These are phyloP conservation scores for Pangasius krempfi DNA, from an alignment of 2,797 vertebrate genomes.

Conservation along the genomic window DNA sequence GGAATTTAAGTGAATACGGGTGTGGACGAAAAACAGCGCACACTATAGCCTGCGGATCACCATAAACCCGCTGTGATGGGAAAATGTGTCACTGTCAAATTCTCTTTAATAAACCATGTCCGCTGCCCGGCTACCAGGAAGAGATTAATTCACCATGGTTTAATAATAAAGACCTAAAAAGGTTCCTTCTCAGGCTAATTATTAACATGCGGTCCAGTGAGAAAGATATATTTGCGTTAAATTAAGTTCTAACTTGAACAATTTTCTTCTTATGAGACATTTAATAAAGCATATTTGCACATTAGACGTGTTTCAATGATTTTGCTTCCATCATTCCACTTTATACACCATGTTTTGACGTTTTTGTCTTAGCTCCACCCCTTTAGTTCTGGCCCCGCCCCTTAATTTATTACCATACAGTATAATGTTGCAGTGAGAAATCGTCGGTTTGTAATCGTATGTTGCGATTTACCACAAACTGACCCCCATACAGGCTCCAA, in stretches of 20 bases:
- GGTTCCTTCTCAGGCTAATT: neutral
- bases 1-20: neutral
- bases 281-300: neutral
- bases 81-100: conserved; percentile 57
- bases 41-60: conserved; percentile 38
- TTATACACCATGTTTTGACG: no score
- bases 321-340: neutral
- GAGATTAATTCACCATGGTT: neutral
- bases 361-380: neutral
- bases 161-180: neutral
- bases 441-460: neutral
- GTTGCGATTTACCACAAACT: neutral
- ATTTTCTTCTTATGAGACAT: neutral
- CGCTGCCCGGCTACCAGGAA: conserved; percentile 40
- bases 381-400: neutral
- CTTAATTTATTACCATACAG: neutral
- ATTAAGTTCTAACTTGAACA: neutral
- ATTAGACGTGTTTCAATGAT: neutral
- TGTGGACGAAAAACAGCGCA: conserved; percentile 12
- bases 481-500: neutral
- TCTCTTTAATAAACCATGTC: conserved; percentile 1
- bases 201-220: neutral
- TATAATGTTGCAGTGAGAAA: no score
- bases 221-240: neutral
- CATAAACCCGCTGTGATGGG: conserved; percentile 68